A percentile compares a stretch with the other conserved stretches of the same genome.
phyloP scores from a whole-genome alignment of 2,113 vertebrate species.

The Barnardius zonarius region DNA sequence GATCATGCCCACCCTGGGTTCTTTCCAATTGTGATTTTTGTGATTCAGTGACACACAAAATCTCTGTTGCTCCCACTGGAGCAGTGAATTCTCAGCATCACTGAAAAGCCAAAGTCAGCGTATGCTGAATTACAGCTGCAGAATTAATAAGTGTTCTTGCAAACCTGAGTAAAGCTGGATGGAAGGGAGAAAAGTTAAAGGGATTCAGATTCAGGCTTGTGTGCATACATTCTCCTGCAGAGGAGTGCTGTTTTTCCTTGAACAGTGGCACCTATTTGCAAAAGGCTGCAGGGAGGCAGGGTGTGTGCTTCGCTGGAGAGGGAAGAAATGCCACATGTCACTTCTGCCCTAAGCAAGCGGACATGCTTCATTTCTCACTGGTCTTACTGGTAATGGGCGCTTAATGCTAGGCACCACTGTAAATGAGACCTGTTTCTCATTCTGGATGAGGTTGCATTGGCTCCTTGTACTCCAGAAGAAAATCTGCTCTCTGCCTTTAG shows the following conservation, averaged over 20 bases:
- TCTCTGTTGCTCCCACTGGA: not conserved
- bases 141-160: not conserved
- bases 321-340: not conserved
- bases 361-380: not conserved
- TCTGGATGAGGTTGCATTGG: not conserved
- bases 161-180: not conserved
- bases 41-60: not conserved
- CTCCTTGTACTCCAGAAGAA: not conserved
- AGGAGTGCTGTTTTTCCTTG: not conserved
- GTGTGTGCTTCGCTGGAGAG: not conserved
- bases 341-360: not conserved
- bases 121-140: not conserved
- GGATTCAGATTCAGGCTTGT: fast-evolving
- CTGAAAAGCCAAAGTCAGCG: not conserved
- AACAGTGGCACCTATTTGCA: not conserved
- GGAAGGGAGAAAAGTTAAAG: not conserved
- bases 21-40: not conserved
- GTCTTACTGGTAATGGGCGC: not conserved
- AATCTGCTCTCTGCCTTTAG: not conserved
- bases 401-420: not conserved
- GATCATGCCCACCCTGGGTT: not conserved
- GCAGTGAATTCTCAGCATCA: not conserved
- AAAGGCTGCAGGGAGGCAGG: not conserved
- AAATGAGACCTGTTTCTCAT: not conserved
- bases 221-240: not conserved